Evolutionary conservation across 2,797 vertebrate species (phyloP).

Genomic region (Semaprochilodus insignis): DNA sequence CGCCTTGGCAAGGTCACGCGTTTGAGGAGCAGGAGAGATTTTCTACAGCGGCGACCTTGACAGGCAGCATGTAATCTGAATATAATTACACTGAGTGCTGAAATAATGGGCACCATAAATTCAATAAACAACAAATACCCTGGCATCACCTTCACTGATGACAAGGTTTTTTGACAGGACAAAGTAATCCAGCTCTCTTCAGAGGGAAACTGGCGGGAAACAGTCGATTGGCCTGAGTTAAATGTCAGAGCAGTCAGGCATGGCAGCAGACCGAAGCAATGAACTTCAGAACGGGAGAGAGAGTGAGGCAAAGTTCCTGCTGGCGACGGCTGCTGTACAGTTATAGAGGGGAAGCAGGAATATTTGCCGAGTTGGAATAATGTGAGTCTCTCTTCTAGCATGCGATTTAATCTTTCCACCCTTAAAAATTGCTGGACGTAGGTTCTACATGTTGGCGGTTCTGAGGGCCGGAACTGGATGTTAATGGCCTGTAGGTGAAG

Average conservation of each 20-base stretch:
- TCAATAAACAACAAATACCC: conserved; percentile 76
- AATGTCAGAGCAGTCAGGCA: conserved; percentile 77
- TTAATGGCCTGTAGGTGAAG: not conserved
- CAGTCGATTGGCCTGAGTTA: conserved; percentile 68
- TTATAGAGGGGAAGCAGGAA: not conserved
- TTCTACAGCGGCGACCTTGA: conserved; percentile 69
- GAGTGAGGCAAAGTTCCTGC: not conserved
- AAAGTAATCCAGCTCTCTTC: conserved; percentile 72
- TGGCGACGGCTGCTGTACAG: not conserved
- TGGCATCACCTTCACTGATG: conserved; percentile 74
- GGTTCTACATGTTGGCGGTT: not conserved
- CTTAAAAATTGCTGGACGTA: not conserved
- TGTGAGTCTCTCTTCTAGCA: not conserved
- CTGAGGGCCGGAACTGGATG: not conserved
- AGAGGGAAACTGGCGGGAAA: conserved; percentile 71
- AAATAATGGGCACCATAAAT: conserved; percentile 79
- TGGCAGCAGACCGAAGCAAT: conserved; percentile 61
- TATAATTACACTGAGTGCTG: conserved; percentile 79
- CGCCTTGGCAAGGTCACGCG: conserved; percentile 70
- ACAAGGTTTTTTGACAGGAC: conserved; percentile 73
- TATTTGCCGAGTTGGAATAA: not conserved
- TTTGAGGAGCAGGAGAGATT: conserved; percentile 47
- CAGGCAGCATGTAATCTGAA: conserved; percentile 76
- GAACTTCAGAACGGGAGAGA: not conserved
- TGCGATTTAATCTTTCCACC: not conserved